Evolutionary conservation across 2,888 invertebrate genomes (phyloP).

Genomic region (Ametastegia equiseti): DNA sequence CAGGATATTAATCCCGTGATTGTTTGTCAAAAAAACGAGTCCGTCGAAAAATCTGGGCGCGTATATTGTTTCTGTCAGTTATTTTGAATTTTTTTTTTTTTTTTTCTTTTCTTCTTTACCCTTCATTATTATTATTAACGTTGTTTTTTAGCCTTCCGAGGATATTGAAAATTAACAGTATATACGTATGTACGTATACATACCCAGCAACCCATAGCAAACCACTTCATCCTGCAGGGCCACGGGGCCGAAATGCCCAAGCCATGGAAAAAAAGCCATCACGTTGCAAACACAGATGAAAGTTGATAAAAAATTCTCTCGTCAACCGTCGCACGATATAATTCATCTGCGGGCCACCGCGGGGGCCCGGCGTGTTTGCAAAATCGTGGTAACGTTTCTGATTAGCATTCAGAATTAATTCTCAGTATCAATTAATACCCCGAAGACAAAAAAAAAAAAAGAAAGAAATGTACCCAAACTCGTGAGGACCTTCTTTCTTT

Average conservation of each 20-base stretch:
- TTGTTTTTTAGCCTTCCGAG: neutral
- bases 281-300: neutral
- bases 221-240: neutral
- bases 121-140: neutral
- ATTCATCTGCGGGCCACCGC: neutral
- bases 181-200: too few species aligned
- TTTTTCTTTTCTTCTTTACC: neutral
- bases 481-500: neutral
- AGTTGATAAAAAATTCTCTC: constrained; percentile 16
- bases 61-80: constrained; percentile 4
- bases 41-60: constrained; percentile 14
- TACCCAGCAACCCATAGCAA: neutral
- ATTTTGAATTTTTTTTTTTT: neutral
- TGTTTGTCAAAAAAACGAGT: constrained; percentile 40
- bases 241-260: neutral
- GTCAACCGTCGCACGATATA: neutral
- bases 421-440: neutral
- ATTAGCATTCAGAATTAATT: constrained; percentile 11
- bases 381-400: neutral
- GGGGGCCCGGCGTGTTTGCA: neutral
- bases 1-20: constrained; percentile 42
- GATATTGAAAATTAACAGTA: constrained; percentile 3
- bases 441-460: too few species aligned
- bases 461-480: neutral
- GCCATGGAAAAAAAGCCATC: neutral